phyloP scores from a whole-genome alignment of 64 coral and sea anemone species.

The Dendrophyllia cribrosa region DNA sequence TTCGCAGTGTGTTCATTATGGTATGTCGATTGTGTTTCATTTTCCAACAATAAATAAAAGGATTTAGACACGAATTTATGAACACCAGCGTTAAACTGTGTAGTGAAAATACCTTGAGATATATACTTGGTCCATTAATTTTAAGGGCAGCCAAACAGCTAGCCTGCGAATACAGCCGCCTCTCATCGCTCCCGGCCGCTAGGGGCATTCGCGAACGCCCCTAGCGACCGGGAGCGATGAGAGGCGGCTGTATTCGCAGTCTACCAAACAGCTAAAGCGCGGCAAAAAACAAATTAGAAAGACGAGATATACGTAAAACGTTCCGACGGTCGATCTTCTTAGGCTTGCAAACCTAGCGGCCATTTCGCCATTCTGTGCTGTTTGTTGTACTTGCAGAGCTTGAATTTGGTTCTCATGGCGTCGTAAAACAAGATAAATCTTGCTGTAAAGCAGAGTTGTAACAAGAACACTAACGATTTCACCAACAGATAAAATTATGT shows the following conservation, averaged over 20 bases:
- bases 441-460: neutral
- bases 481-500: neutral
- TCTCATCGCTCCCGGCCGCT: no score
- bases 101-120: neutral
- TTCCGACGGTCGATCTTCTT: neutral
- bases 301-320: conserved; percentile 29
- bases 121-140: neutral
- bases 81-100: neutral
- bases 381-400: neutral
- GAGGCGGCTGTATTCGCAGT: no score
- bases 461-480: neutral
- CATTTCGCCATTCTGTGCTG: neutral
- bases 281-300: conserved; percentile 1
- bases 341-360: neutral
- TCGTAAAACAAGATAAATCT: neutral
- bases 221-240: no score
- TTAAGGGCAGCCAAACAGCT: neutral
- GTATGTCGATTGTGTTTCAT: neutral
- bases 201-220: no score
- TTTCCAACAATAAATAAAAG: conserved; percentile 17
- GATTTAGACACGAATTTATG: neutral
- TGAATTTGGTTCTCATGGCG: conserved; percentile 8
- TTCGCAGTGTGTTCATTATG: neutral
- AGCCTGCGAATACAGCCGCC: no score
- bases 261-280: neutral